Percentiles rank a stretch among this genome's conserved stretches.
phyloP scores from a whole-genome alignment of 2,888 invertebrate genomes.

The Dryobotodes eremita region DNA sequence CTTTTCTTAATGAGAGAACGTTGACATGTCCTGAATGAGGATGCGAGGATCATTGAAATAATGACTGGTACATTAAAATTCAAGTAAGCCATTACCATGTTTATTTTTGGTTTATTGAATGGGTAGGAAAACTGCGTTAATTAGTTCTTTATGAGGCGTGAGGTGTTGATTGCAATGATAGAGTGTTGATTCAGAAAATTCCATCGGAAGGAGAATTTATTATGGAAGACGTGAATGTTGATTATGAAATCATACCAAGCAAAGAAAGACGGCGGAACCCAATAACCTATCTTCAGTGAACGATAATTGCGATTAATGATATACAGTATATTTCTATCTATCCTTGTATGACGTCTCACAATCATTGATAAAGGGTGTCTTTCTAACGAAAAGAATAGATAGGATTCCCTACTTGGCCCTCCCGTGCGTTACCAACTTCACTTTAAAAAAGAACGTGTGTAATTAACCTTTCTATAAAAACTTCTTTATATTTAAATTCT shows the following conservation, averaged over 20 bases:
- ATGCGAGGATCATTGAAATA: slow-evolving; percentile 64
- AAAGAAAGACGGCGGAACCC: neutral
- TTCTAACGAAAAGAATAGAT: too few relatives aligned
- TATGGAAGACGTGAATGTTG: slow-evolving; percentile 3
- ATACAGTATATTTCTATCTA: too few relatives aligned
- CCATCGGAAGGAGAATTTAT: neutral
- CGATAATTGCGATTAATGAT: too few relatives aligned
- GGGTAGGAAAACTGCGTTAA: slow-evolving; percentile 47
- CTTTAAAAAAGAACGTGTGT: too few relatives aligned
- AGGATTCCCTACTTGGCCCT: too few relatives aligned
- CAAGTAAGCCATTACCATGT: slow-evolving; percentile 53
- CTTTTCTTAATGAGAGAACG: slow-evolving; percentile 62
- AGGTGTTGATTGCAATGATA: slow-evolving; percentile 30
- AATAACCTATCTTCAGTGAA: too few relatives aligned
- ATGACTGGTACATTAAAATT: slow-evolving; percentile 56
- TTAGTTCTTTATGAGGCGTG: slow-evolving; percentile 20
- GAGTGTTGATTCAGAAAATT: slow-evolving; percentile 6
- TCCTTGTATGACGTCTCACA: too few relatives aligned
- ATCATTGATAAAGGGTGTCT: too few relatives aligned
- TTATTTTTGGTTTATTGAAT: slow-evolving; percentile 53
- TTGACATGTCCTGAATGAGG: slow-evolving; percentile 60
- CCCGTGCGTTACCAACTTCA: too few relatives aligned
- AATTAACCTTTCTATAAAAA: too few relatives aligned
- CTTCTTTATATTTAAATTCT: too few relatives aligned
- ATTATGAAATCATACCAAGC: neutral